Base-by-base conservation (phyloP, 2,888 invertebrate genomes). In the Seira ritae region DNA sequence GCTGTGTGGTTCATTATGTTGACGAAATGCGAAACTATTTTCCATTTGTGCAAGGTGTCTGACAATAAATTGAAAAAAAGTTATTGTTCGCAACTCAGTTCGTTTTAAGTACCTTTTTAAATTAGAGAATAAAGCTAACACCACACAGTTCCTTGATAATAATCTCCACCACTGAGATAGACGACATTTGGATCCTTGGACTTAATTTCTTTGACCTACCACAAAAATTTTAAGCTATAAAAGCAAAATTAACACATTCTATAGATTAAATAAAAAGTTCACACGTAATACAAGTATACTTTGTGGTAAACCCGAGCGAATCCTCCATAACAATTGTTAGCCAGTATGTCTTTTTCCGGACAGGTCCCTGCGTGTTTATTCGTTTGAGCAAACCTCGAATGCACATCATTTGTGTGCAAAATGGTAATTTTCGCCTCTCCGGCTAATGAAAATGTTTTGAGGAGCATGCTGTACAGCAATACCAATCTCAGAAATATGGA, bases 341-440 rank as follows among this genome's bases (percentile, higher is more conserved):
- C 72, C 17, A n/a, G n/a, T n/a, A n/a, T n/a, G 84, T 76, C 4
- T 92, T 91, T 72, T 94, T 93, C 2, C 0, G 90, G 87, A 89
- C 93, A 93, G 2, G 90, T 85, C 0, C 95, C 94, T 22, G 95
- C 94, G 80, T 93, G 92, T 82, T 92, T 92, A 31, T 95, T 95
- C 0, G 95, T 96, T 91, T 97, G 94, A 85, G 96, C 95, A 89
- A 95, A 96, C 87, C 93, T 93, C 0, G 96, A 94, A 90, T 98
- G 97, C 93, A 97, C 96, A 90, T 98, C 97, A 91, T 97, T 98
- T 88, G 96, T 97, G 91, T 98, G 97, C 0, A 97, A 91, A 74
- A 97, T 94, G 0, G 95, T 92, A 66, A 97, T 91, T 86, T 94
- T 93, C 87, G 94, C 92, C 87, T 91, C 89, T 19, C 78, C 84